Evolutionary conservation across 2,113 vertebrate genomes (phyloP), one percentile per base, ranked within the genome.

Genomic region (Scolopax mira): DNA sequence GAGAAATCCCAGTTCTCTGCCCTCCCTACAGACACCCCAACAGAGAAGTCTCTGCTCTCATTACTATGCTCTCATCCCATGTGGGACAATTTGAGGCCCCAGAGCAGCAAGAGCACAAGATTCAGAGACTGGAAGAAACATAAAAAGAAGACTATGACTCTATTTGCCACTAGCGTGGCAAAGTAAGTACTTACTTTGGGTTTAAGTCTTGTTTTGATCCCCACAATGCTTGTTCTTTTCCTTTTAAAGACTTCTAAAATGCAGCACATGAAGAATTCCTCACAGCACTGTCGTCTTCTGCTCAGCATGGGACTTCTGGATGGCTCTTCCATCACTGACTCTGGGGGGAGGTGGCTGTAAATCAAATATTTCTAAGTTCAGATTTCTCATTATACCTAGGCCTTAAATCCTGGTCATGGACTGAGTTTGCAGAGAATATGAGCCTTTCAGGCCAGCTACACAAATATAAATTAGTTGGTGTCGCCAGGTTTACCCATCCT

Each of bases 371-470:
- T 69, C 35, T 21, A 52, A 51, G 10, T 5, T 85, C 28, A 79
- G 33, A 72, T 27, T 9, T 14, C 57, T 77, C 4, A 0, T 48
- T 67, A 67, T 4, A 62, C 9, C 16, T 18, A 60, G 17, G 48
- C 9, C 42, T 70, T 51, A 51, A 39, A 46, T 64, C 24, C 21
- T 24, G 41, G 19, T 39, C 28, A 13, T 1, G 7, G 4, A 21
- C 6, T 0, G 0, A 37, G 18, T 12, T 61, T 61, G 37, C 12
- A 33, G 15, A 84, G 15, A 4, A 55, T 9, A 54, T 0, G 5
- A 61, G 12, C 11, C 18, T 14, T 78, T 65, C 87, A 72, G 51
- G 11, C 9, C 19, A 58, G 51, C 24, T 41, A 41, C 27, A 12
- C 3, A 5, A 60, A 64, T 6, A 8, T 35, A 31, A 52, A 58